Evolutionary conservation across 2,113 vertebrate species (phyloP), one percentile per base, ranked within the genome.

Genomic region (Galemys pyrenaicus): DNA sequence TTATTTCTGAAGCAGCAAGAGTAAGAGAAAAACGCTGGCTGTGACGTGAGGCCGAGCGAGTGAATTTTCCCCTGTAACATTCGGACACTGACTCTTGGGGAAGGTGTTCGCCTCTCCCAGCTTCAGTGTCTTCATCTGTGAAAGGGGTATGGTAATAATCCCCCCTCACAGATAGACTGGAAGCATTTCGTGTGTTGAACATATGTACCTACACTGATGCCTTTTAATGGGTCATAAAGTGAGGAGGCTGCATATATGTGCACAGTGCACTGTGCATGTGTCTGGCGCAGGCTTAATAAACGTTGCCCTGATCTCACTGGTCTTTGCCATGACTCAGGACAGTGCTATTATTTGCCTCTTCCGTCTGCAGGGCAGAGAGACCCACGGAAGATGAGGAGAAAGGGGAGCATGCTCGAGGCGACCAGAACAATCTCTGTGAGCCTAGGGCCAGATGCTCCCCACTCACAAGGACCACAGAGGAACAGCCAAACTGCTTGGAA

Each of bases 401-500:
- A 0, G 35, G 87, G 89, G 82, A 97, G 87, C 92, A 87, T 54
- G 93, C 74, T 46, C 26, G 9, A 41, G 84, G 49, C 9, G 87
- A n/a, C 87, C 8, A 26, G 56, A 98, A 96, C 96, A 97, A 94
- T 77, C 96, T 98, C 95, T 82, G 32, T 85, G 92, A 97, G 96
- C 95, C 64, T 86, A 96, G 96, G 94, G 97, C 84, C 0, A 64
- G 90, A 83, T 92, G 94, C 96, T 88, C 96, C 89, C 41, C 46
- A 67, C 54, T 77, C 94, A 78, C 81, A 62, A 95, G 94, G 91
- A 89, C 95, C 94, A 96, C 89, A 92, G 54, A 95, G 83, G 77
- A 96, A 97, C 64, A 93, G 91, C 78, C 81, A 96, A 97, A 73
- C 39, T 89, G 88, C 88, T 96, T 95, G 97, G 92, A 97, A 98